Base-by-base conservation (phyloP, 2,797 vertebrate genomes). In the Coluber constrictor region DNA sequence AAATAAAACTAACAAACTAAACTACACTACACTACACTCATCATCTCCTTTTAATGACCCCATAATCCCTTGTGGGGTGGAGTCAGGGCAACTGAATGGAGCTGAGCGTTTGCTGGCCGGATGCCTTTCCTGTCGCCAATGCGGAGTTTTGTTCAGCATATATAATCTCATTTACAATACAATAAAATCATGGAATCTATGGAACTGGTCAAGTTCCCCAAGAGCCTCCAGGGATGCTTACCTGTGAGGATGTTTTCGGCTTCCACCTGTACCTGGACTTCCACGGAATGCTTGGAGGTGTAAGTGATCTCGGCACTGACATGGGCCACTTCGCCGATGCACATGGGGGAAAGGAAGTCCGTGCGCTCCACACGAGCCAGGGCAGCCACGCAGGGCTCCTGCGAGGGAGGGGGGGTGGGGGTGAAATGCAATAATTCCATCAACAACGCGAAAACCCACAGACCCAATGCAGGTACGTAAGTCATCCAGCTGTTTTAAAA, bases 191-290 rank as follows among this genome's bases (percentile, higher is more conserved):
- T n/a, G 3, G 7, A 25, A 20, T 4, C 8, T 11, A 20, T 0
- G 18, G 87, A 20, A 4, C 56, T 12, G n/a, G n/a, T 3, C 7
- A 4, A 3, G 0, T 8, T 2, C 59, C 0, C 2, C 15, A 3
- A 15, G 8, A 37, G 10, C 2, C 10, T 0, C 16, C 60, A 0
- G 3, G 61, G 56, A 16, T 0, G 70, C 88, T 94, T 95, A 99
- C 99, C 99, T 98, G 98, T 99, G 93, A 99, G 96, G 96, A 99
- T 98, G 97, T 99, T 99, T 95, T 99, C 99, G 0, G 99, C 98
- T 95, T 98, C 97, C 92, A 99, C 99, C 0, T 98, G 97, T 96
- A 99, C 98, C 97, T 99, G 99, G 54, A 99, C 98, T 95, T 99
- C 99, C 95, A 99, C 98, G 0, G 99, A 99, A 97, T 98, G 99